phyloP scores from a whole-genome alignment of 1,140 invertebrate species.

The Samia ricini region DNA sequence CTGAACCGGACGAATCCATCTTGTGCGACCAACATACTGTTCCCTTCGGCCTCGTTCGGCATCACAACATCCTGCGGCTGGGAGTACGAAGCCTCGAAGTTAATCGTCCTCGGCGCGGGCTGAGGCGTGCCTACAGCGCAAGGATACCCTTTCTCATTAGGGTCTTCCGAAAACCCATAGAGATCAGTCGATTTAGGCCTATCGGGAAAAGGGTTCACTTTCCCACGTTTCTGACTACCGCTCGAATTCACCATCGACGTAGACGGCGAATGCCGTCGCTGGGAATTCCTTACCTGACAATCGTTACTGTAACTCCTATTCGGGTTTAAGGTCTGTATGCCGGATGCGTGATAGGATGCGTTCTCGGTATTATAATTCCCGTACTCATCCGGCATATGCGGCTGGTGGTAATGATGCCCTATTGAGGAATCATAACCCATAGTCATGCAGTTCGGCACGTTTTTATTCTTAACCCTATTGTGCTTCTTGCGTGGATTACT shows the following conservation, averaged over 20 bases:
- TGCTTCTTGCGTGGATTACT: constrained; percentile 75
- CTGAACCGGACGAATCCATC: constrained; percentile 91
- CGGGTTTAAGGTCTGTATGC: constrained; percentile 74
- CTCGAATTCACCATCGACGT: constrained; percentile 68
- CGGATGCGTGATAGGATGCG: constrained; percentile 72
- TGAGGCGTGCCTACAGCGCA: constrained; percentile 49
- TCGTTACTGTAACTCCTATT: constrained; percentile 65
- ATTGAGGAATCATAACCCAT: constrained; percentile 71
- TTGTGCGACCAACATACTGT: constrained; percentile 90
- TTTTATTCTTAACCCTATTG: constrained; percentile 69
- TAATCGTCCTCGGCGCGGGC: constrained; percentile 54
- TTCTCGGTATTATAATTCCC: constrained; percentile 71
- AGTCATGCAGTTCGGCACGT: constrained; percentile 73
- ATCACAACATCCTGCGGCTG: constrained; percentile 70
- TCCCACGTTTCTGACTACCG: constrained; percentile 71
- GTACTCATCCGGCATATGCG: constrained; percentile 68
- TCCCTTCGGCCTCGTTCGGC: constrained; percentile 51
- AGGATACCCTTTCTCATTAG: constrained; percentile 71
- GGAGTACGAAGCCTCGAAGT: constrained; percentile 67
- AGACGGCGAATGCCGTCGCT: constrained; percentile 69
- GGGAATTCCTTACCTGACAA: constrained; percentile 57
- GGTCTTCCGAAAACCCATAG: constrained; percentile 78
- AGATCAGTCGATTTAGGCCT: constrained; percentile 77
- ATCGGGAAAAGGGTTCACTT: constrained; percentile 60
- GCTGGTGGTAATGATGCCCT: constrained; percentile 73